Evolutionary conservation across 2,888 invertebrate genomes (phyloP), one percentile per base, ranked within the genome.

Genomic region (Endotricha flammealis): DNA sequence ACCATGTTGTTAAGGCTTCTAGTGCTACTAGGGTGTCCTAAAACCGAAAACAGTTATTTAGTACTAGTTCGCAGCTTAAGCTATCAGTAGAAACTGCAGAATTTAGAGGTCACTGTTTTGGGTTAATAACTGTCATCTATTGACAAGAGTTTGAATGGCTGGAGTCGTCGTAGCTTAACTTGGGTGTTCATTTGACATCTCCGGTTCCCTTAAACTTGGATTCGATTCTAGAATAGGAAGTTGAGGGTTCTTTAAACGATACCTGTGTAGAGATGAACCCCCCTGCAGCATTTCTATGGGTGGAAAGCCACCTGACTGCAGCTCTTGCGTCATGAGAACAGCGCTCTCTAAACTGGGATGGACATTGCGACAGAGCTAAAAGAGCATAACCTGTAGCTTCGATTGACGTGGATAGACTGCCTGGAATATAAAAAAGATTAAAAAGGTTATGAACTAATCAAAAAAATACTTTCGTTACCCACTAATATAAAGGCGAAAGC

Each of bases 241-340:
- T n/a, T n/a, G n/a, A n/a, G n/a, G n/a, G n/a, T n/a, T n/a, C n/a
- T n/a, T n/a, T n/a, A n/a, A n/a, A n/a, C n/a, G n/a, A n/a, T n/a
- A 90, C 91, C 86, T 93, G 94, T 0, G 95, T 94, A 1, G 94
- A 91, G 0, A 90, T 71, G 54, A 94, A 94, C 1, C 93, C 94
- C 2, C 95, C 95, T 2, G 88, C 75, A 2, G 90, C 76, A 39
- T 90, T 90, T 25, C 92, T 80, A 57, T 93, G 91, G 1, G 90
- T 85, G 4, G 91, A 88, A 30, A 95, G 79, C 94, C 95, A 95
- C 36, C 91, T 88, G 0, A 92, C 85, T 1, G 92, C 90, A 6
- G 90, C 88, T 28, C 90, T 69, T 1, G 89, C 89, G 30, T 87
- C 78, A 0, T 40, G 42, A 42, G 89, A 74, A 58, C 89, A 88